Evolutionary conservation across 1,140 invertebrate species (phyloP), one percentile per base, ranked within the genome.

Genomic region (Andricus grossulariae): DNA sequence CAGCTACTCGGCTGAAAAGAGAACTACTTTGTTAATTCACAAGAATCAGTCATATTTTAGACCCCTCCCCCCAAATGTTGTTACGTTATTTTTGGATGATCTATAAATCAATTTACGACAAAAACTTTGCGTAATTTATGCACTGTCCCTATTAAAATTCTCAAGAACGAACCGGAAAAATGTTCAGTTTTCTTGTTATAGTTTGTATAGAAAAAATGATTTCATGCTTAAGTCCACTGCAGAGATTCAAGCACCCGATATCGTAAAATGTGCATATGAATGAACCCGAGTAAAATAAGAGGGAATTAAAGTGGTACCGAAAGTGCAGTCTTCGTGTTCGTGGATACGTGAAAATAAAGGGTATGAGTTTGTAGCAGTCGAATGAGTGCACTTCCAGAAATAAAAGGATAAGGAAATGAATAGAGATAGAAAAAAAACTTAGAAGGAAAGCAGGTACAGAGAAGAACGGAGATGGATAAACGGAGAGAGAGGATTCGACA

Each of bases 311-410:
- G 72, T 32, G 72, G 55, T 77, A 82, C 75, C 74, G 74, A 75
- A 79, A 82, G 66, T 60, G 72, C 50, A 55, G 54, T 79, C 77
- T 82, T 79, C 77, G 75, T 77, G 77, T 52, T 71, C 12, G 32
- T 66, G 74, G 71, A 71, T 45, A 51, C 73, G 70, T 45, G 79
- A 71, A 77, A 73, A 71, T 45, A 50, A 18, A 74, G 45, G 72
- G 13, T 70, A 54, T 39, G 39, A 10, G 39, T 45, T 45, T 45
- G 39, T 45, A 45, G 39, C 39, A 45, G 39, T 45, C 8, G 39
- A 45, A 0, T 11, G 39, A 7, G 39, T 11, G 10, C 0, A 45
- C 10, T 45, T 45, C 39, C 19, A 70, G 60, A 70, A 70, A 32
- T 21, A 21, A 16, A 71, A 13, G 70, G 18, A 39, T 12, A 4